phyloP scores from a whole-genome alignment of 2,797 vertebrate genomes.

The Phaenicophaeus curvirostris region DNA sequence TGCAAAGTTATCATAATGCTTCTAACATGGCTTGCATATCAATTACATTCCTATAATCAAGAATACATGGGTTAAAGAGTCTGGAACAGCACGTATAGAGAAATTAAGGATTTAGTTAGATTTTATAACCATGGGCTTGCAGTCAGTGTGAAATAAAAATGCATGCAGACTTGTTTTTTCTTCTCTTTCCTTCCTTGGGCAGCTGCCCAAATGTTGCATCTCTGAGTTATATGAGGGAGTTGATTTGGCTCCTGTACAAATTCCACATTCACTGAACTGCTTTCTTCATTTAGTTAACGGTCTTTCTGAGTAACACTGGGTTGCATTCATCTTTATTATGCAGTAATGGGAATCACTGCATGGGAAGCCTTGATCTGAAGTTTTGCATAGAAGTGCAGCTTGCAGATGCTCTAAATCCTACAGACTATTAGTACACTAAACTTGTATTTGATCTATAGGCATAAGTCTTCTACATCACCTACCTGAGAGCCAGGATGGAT shows the following conservation, averaged over 20 bases:
- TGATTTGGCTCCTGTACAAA: slow-evolving; percentile 75
- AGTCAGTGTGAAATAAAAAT: slow-evolving; percentile 46
- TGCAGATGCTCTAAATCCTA: slow-evolving; percentile 43
- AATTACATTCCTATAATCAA: background rate
- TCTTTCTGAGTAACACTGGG: slow-evolving; percentile 75
- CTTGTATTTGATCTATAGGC: slow-evolving; percentile 13
- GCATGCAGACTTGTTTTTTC: slow-evolving; percentile 39
- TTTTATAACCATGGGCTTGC: slow-evolving; percentile 34
- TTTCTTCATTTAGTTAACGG: slow-evolving; percentile 74
- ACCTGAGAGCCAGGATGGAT: background rate
- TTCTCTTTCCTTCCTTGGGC: slow-evolving; percentile 56
- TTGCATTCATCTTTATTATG: slow-evolving; percentile 77
- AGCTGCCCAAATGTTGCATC: slow-evolving; percentile 67
- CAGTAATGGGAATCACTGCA: slow-evolving; percentile 54
- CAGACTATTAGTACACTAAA: slow-evolving; percentile 43
- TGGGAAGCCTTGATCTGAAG: slow-evolving; percentile 56
- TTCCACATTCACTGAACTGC: slow-evolving; percentile 72
- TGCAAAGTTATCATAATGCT: slow-evolving; percentile 27
- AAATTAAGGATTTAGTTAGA: slow-evolving; percentile 29
- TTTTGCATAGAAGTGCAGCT: slow-evolving; percentile 59
- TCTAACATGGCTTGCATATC: slow-evolving; percentile 26
- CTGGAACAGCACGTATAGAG: background rate
- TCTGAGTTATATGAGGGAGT: slow-evolving; percentile 70
- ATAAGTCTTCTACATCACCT: background rate
- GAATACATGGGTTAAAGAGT: too few relatives aligned